Evolutionary conservation across 2,113 vertebrate genomes (phyloP).

Genomic region (Myotis lucifugus): DNA sequence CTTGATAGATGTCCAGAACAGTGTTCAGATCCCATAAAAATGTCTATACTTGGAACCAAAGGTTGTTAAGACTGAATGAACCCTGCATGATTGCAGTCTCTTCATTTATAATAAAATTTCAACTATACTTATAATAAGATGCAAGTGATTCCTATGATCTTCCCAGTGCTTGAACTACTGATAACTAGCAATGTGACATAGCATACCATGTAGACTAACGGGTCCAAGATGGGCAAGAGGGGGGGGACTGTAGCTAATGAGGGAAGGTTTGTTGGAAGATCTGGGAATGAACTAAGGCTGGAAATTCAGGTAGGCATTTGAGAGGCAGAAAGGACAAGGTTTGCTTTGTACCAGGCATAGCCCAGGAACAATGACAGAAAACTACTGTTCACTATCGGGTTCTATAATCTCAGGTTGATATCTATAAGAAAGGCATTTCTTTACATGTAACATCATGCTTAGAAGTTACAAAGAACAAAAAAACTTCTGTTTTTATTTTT

Average conservation of each 20-base stretch:
- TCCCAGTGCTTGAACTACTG: background rate
- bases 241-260: background rate
- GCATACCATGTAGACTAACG: background rate
- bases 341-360: background rate
- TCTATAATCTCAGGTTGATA: background rate
- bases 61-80: background rate
- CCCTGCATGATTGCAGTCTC: background rate
- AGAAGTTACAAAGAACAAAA: background rate
- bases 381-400: background rate
- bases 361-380: background rate
- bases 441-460: background rate
- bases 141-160: background rate
- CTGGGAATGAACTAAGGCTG: too few species aligned
- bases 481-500: background rate
- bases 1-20: background rate
- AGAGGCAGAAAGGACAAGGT: background rate
- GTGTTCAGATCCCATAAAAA: background rate
- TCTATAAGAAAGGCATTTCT: fast-evolving
- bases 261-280: background rate
- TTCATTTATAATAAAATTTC: background rate
- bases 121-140: background rate
- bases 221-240: background rate
- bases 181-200: background rate
- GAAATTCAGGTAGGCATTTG: background rate
- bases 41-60: background rate